Base-by-base conservation (phyloP, 2,888 invertebrate genomes). In the Yponomeuta evonymella region DNA sequence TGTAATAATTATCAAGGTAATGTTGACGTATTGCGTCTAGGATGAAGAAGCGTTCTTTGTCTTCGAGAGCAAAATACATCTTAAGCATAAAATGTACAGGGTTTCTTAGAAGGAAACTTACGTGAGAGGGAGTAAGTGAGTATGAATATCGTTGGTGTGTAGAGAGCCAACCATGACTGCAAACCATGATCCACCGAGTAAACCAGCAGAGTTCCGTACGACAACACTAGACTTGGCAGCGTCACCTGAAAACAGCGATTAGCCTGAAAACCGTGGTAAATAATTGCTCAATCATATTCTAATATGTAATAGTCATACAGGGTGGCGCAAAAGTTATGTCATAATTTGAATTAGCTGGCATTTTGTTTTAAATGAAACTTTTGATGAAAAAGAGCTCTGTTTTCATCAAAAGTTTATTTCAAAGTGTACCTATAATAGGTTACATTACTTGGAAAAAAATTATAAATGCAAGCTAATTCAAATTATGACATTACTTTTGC, bases 161-260 rank as follows among this genome's bases (percentile, higher is more conserved):
- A 78, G 12, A 92, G 76, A 1, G 86, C 87, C 12, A 88, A 77
- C 88, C 88, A 88, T 73, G 84, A 72, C 6, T 89, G 86, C 3
- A 86, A 81, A 12, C 85, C 88, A 29, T 84, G 76, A 69, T 82
- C 82, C 48, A 83, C 78, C 9, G 85, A 76, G 72, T 87, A 83
- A 10, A 88, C 81, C 77, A 92, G 79, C 69, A 92, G 76, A 66
- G 89, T 85, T 29, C 92, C 92, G 72, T 92, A 92, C 0, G 89
- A 86, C 29, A 89, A 78, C 71, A 92, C 83, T 70, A 92, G 78
- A 72, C 84, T 88, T 30, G 91, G 90, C 71, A 92, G 73, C 73
- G 84, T 86, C 67, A 91, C 79, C 93, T 93, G 71, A 62, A 72
- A 72, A 12, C 29, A 2, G 8, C 6, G 43, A 33, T 33, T 33